Conservation (phyloP, 2,888 invertebrate genomes). For the Melanotus villosus region DNA sequence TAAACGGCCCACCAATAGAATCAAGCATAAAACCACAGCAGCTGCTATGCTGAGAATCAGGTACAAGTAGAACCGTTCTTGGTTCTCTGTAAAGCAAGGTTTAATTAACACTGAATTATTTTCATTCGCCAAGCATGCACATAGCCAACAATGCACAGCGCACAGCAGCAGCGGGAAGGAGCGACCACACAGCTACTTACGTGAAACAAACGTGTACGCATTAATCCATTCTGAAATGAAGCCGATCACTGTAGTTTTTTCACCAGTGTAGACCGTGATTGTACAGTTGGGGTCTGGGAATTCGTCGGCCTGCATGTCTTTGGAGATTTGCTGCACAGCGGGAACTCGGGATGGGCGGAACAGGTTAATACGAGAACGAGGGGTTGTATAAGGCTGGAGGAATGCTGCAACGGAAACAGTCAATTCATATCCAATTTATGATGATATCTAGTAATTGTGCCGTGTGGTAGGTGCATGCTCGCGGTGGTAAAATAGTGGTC, state of each 20-base stretch:
- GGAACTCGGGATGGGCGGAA: constrained; percentile 59
- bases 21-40: constrained; percentile 80
- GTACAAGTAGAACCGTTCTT: constrained; percentile 87
- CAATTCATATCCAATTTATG: constrained; percentile 49
- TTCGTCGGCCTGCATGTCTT: constrained; percentile 66
- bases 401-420: constrained; percentile 59
- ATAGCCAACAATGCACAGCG: constrained; percentile 44
- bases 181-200: constrained; percentile 71
- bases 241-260: constrained; percentile 72
- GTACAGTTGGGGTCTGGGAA: constrained; percentile 69
- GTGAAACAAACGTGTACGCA: constrained; percentile 77
- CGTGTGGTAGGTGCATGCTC: constrained; percentile 28
- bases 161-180: constrained; percentile 53
- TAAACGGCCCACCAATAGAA: constrained; percentile 80
- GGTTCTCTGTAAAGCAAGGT: constrained; percentile 74
- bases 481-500: constrained; percentile 23
- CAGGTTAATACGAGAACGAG: constrained; percentile 58
- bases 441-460: constrained; percentile 20
- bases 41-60: constrained; percentile 83
- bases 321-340: constrained; percentile 59
- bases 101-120: constrained; percentile 3
- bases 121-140: constrained; percentile 32
- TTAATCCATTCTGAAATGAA: constrained; percentile 81
- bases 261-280: constrained; percentile 68
- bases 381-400: constrained; percentile 59